A percentile compares a stretch with the other conserved stretches of the same genome.
These are phyloP conservation scores for Rhizomys pruinosus DNA, from an alignment of 2,113 vertebrate genomes.

Conservation along the genomic window DNA sequence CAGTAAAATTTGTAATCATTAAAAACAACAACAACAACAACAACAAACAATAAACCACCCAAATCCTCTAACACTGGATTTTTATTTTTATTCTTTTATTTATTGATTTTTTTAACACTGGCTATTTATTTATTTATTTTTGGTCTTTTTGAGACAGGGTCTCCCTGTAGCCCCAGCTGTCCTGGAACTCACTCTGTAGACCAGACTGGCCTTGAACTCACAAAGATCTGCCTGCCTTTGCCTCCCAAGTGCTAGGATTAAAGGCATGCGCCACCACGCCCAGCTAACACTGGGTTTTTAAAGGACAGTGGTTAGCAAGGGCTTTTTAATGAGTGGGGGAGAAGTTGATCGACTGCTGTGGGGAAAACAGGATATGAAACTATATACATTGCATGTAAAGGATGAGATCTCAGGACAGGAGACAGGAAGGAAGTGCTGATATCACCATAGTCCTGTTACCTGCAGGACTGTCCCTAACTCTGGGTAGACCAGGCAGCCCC, in stretches of 20 bases:
- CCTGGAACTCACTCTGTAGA: no score
- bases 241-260: no score
- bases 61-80: not conserved
- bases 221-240: no score
- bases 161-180: no score
- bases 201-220: no score
- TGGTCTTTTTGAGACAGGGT: no score
- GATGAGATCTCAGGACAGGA: not conserved
- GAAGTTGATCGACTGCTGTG: not conserved
- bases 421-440: constrained; percentile 22
- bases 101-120: no score
- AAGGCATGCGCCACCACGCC: no score
- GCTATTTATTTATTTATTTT: no score
- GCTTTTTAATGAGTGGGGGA: not conserved
- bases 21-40: not conserved
- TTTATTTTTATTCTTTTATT: no score
- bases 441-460: not conserved
- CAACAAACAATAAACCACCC: not conserved
- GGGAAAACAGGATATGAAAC: constrained; percentile 45
- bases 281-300: no score
- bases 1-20: not conserved
- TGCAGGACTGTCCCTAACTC: not conserved
- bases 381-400: not conserved
- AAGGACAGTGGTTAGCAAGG: no score
- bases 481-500: not conserved